Conservation (phyloP, 2,113 vertebrate genomes). For the Aptenodytes forsteri region DNA sequence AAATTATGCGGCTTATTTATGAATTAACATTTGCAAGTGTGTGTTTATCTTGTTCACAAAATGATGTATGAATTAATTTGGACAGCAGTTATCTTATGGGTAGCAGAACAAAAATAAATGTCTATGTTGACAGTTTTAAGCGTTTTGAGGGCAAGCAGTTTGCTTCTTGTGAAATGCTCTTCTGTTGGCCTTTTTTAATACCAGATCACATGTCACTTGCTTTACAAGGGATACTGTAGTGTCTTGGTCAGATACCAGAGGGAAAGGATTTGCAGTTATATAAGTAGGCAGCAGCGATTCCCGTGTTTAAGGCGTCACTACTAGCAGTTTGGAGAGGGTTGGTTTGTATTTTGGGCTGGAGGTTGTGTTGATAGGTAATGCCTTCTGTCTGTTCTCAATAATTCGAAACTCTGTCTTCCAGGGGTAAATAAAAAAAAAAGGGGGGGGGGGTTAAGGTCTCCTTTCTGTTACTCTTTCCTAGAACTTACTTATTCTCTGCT, state of each 20-base stretch:
- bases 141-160: background rate
- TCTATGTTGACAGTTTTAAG: background rate
- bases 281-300: background rate
- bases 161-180: background rate
- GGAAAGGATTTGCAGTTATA: background rate
- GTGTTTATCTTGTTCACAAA: background rate
- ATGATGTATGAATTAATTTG: background rate
- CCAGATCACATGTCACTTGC: background rate
- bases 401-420: background rate
- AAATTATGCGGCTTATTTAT: background rate
- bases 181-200: background rate
- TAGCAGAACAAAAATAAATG: background rate
- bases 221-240: background rate
- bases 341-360: background rate
- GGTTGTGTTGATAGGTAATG: background rate
- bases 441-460: background rate
- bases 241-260: background rate
- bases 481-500: background rate
- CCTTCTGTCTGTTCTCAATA: background rate
- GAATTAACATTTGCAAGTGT: background rate
- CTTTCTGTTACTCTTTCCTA: background rate
- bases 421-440: background rate
- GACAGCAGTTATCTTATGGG: background rate
- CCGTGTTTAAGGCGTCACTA: background rate
- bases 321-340: background rate